Evolutionary conservation across 2,797 vertebrate species (phyloP).

Genomic region (Sebastiscus albofasciatus): DNA sequence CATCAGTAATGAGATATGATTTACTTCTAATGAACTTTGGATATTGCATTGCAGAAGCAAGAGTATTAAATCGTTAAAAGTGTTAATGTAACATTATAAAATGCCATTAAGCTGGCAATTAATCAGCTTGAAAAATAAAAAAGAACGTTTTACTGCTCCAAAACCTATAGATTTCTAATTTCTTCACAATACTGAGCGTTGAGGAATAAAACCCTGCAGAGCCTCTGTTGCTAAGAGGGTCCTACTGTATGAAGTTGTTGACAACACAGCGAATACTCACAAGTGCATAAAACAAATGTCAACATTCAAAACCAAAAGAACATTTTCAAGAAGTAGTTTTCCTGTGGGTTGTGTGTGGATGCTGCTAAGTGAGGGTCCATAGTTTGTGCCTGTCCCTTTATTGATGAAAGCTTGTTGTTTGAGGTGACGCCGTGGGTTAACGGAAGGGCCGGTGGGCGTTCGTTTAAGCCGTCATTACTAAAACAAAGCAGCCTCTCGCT

Average conservation of each 20-base stretch:
- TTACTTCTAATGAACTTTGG: conserved; percentile 82
- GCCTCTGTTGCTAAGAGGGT: conserved; percentile 6
- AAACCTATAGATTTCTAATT: conserved; percentile 60
- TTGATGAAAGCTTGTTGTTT: conserved; percentile 71
- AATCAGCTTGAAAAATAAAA: conserved; percentile 78
- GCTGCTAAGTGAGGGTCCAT: background rate
- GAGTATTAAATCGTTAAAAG: conserved; percentile 79
- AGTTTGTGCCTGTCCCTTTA: conserved; percentile 55
- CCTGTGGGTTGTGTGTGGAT: background rate
- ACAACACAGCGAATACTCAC: background rate
- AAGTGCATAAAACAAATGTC: background rate
- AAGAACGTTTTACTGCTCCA: conserved; percentile 60
- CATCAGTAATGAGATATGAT: conserved; percentile 76
- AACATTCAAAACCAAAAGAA: background rate
- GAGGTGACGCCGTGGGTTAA: conserved; percentile 66
- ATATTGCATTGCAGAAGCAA: conserved; percentile 74
- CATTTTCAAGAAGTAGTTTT: background rate
- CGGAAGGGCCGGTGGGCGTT: conserved; percentile 40
- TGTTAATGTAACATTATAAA: conserved; percentile 83
- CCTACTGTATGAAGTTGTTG: background rate
- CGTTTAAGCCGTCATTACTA: conserved; percentile 85
- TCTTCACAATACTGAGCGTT: conserved; percentile 2
- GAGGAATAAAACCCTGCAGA: conserved; percentile 19
- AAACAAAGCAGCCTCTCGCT: conserved; percentile 84
- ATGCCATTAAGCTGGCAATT: conserved; percentile 76